Base-by-base conservation (phyloP, 2,888 invertebrate species). In the Drosophila paracracens region DNA sequence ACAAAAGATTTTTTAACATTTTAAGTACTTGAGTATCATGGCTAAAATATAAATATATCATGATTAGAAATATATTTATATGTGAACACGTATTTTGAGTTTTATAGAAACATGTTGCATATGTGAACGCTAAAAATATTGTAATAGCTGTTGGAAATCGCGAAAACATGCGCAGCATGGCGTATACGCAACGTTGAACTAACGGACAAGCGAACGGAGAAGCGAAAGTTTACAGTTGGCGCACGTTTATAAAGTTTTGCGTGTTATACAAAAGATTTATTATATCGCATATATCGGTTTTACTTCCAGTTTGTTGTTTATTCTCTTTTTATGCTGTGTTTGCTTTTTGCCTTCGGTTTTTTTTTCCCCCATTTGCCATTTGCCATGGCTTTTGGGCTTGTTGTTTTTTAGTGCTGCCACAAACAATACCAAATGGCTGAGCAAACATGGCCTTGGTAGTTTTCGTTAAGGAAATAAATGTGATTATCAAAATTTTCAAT, bases 171-270 rank as follows among this genome's bases (percentile, higher is more conserved):
- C 80, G 71, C 76, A 73, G 66, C 88, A 77, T 81, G 83, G 73
- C 79, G 87, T 70, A 83, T 83, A 82, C 84, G 83, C 82, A 82
- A 85, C 64, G 64, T 60, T 68, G 63, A 54, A 62, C 62, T 56
- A 70, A 56, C 61, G 61, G 63, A 50, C 68, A 77, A 33, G 33
- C 33, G 33, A 33, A 33, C 33, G 33, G 73, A 81, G 88, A 88
- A 85, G 86, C 77, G 85, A 85, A 85, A 85, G 85, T 85, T 85
- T 85, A 82, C 85, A 84, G 83, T 87, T 87, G 88, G 76, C 73
- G 83, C 88, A 87, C 88, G 84, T 84, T 88, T 85, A 80, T 82
- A 84, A 84, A 88, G 88, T 85, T 85, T 80, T 88, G 81, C 88
- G 83, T 84, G 86, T 88, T 88, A 83, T 85, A 85, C 79, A 83